These are phyloP conservation scores for Eciton burchellii DNA, from an alignment of 1,140 invertebrate species.

Conservation along the genomic window DNA sequence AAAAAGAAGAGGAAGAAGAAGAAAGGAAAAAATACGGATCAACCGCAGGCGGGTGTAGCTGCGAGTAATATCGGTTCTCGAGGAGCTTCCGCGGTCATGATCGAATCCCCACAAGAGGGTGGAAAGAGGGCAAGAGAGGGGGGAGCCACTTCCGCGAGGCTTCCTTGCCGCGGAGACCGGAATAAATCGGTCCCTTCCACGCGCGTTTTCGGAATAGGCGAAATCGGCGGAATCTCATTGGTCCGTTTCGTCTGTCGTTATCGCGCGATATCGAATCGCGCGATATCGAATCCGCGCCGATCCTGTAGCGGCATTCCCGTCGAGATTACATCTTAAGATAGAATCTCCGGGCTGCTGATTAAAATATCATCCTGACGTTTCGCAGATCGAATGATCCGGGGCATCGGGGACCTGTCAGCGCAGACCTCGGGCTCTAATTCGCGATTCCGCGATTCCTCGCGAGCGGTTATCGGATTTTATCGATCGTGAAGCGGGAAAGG, in stretches of 20 bases:
- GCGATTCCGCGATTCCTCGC: constrained; percentile 36
- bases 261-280: background rate
- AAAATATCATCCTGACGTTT: constrained; percentile 13
- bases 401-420: background rate
- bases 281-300: background rate
- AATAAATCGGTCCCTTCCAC: constrained; percentile 5
- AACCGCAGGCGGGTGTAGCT: background rate
- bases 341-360: background rate
- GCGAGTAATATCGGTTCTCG: constrained; percentile 16
- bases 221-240: no score
- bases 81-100: background rate
- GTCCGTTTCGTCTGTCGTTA: background rate
- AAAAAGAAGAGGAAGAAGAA: no score
- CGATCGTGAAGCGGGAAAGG: constrained; percentile 45
- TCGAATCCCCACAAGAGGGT: background rate
- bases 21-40: background rate
- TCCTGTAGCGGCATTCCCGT: background rate
- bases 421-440: constrained; percentile 15
- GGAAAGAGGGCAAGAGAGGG: no score
- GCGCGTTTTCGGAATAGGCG: background rate
- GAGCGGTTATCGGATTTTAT: constrained; percentile 45
- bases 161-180: background rate
- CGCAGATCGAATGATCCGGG: constrained; percentile 5
- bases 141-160: no score
- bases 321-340: background rate